These are phyloP conservation scores for Chionoecetes opilio DNA, from an alignment of 1,140 invertebrate genomes.

Conservation along the genomic window DNA sequence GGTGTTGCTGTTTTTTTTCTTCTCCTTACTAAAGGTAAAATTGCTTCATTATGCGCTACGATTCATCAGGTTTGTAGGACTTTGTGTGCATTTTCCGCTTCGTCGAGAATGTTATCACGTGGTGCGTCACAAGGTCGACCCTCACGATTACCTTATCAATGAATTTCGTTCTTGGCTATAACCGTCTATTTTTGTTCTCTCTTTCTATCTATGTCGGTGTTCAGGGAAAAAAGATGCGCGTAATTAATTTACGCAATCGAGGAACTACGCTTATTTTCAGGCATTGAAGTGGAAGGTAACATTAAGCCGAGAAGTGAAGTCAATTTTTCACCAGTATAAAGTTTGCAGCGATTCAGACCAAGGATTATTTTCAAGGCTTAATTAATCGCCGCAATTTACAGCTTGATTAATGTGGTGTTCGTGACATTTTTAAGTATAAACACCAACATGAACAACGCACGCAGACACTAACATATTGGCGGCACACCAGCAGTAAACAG, in stretches of 20 bases:
- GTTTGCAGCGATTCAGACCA: not conserved
- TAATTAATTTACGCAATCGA: not conserved
- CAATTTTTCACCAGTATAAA: not conserved
- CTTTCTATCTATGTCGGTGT: too few species aligned
- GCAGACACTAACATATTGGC: too few species aligned
- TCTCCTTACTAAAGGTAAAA: not conserved
- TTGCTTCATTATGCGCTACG: not conserved
- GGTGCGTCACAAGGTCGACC: not conserved
- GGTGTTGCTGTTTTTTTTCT: not conserved
- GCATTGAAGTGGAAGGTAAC: not conserved
- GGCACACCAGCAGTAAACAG: too few species aligned
- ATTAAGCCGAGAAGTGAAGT: not conserved
- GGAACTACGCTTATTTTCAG: not conserved
- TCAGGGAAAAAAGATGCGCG: not conserved
- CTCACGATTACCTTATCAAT: not conserved
- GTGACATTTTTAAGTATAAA: too few species aligned
- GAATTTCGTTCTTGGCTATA: not conserved
- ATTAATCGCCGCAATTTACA: too few species aligned
- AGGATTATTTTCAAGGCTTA: not conserved
- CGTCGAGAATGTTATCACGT: not conserved
- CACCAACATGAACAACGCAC: too few species aligned
- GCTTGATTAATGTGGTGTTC: too few species aligned
- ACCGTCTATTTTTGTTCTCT: not conserved
- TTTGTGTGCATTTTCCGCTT: conserved; percentile 9
- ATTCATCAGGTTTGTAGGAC: not conserved